Base-by-base conservation (phyloP, 2,113 vertebrate genomes). In the Misgurnus mizolepis region DNA sequence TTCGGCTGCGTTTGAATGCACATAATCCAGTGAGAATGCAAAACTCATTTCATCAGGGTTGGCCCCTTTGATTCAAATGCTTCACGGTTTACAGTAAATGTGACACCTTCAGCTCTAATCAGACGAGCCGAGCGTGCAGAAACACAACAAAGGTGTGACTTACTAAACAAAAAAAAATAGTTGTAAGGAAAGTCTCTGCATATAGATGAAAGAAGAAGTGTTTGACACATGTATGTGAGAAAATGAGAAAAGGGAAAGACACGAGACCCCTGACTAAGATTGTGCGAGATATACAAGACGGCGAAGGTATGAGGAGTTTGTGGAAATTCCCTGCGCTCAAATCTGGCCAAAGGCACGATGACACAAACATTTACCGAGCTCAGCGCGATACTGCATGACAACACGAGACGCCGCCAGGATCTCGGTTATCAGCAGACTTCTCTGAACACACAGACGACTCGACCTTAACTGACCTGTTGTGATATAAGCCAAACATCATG, bases 231-330 rank as follows among this genome's bases (percentile, higher is more conserved):
- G 49, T 18, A 53, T 15, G 60, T 53, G 18, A 39, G 41, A 18
- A 40, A 34, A 53, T 53, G 53, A 45, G 62, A 27, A 53, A 8
- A 60, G 69, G 68, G 12, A 66, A 71, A 53, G 12, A 70, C 27
- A 6, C 2, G 11, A 61, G 76, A 80, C 78, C 72, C 76, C 71
- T 82, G 80, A 84, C 82, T 84, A 78, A 84, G 79, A 84, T 80
- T 15, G 22, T 78, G 76, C 7, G 71, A 78, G 67, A 83, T 75
- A 61, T 80, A 77, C 10, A 61, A 55, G 64, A 50, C 22, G 22
- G 0, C 22, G 76, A 49, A 41, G 39, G 61, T 50, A 49, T 39
- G 11, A 72, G 40, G 22, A 58, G 50, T 11, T 7, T 49, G 62
- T 62, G 82, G 79, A 80, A 80, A 78, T 67, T 80, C 79, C 82